Evolutionary conservation across 1,140 invertebrate genomes (phyloP), one percentile per base, ranked within the genome.

Genomic region (Trachymyrmex septentrionalis): DNA sequence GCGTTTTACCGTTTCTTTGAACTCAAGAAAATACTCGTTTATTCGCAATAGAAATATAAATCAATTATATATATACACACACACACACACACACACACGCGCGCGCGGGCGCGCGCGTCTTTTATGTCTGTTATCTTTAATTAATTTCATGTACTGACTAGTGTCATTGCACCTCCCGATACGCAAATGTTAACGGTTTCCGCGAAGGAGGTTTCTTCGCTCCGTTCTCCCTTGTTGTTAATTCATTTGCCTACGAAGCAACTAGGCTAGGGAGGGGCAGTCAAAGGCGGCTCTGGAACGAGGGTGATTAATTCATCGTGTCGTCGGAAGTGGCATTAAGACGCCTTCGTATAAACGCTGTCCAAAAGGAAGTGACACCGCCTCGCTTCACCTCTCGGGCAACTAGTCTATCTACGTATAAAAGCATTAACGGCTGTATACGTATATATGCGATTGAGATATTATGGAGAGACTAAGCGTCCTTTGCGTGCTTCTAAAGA

Each of bases 401-500:
- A 24, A 55, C 34, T 12, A 48, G 38, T 19, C 73, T 50, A 38
- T 66, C 48, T 92, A 87, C 86, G 81, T 87, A 87, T 92, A 92
- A 92, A 88, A 92, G 92, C 92, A 94, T 94, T 91, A 92, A 91
- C 82, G 85, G 80, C 86, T 93, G 38, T 75, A 24, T 38, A 38
- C 19, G 12, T 72, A 44, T 84, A 61, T 82, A 48, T 61, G 27
- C n/a, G 90, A 94, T 94, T 93, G 92, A 94, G 92, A 92, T 93
- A 94, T 93, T 91, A 86, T 82, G 84, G 80, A 71, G 87, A 86
- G 81, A 87, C 85, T 63, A 76, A 89, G 30, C 73, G 73, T 84
- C 59, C 48, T 88, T 94, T 91, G 92, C 93, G 93, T 93, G 93
- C 86, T 87, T 82, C 81, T 89, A 91, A 93, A 93, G 90, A 93